These are phyloP conservation scores for Tor tambroides DNA, from an alignment of 2,113 vertebrate genomes.

Conservation along the genomic window DNA sequence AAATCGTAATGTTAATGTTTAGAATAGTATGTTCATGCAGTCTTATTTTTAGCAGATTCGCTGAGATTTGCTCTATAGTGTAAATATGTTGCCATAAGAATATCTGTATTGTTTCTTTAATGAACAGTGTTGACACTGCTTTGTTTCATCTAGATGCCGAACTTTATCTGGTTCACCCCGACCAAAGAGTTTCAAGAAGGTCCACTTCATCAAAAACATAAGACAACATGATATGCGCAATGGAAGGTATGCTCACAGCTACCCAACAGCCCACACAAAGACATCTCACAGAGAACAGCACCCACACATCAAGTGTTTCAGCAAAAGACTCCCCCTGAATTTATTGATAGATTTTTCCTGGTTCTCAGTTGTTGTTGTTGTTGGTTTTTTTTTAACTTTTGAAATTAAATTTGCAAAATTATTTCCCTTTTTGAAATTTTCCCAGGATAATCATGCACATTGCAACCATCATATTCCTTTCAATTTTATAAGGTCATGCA, in stretches of 20 bases:
- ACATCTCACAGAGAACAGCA: not conserved
- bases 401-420: not conserved
- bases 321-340: not conserved
- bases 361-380: no score
- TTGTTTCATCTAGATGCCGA: constrained; percentile 88
- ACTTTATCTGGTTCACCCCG: constrained; percentile 98
- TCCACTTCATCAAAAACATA: constrained; percentile 99
- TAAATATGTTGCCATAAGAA: not conserved
- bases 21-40: no score
- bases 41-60: no score
- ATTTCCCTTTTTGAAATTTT: not conserved
- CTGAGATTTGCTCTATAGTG: no score
- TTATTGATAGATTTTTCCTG: no score
- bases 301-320: constrained; percentile 11
- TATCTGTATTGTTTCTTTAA: constrained; percentile 42
- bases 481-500: not conserved
- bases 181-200: constrained; percentile 99
- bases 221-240: constrained; percentile 92
- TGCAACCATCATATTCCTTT: not conserved
- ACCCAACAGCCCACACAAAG: constrained; percentile 10
- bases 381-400: no score
- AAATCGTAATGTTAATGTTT: not conserved
- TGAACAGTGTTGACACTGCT: constrained; percentile 47
- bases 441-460: not conserved
- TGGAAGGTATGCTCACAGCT: constrained; percentile 84